Evolutionary conservation across 2,888 invertebrate genomes (phyloP).

Genomic region (Cerastis leucographa): DNA sequence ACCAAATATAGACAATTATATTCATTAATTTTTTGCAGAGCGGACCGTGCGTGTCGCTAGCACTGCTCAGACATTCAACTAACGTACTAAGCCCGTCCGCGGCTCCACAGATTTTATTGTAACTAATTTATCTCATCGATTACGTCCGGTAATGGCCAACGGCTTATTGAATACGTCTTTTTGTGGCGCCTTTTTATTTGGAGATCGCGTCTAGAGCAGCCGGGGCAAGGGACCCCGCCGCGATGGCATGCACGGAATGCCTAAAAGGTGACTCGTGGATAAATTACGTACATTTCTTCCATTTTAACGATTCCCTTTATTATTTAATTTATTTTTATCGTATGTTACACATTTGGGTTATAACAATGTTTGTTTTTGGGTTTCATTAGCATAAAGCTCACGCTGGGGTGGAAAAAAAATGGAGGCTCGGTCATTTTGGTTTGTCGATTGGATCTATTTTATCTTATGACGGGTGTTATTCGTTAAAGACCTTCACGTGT

Average conservation of each 20-base stretch:
- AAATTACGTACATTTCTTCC: constrained; percentile 90
- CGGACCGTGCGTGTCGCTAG: constrained; percentile 19
- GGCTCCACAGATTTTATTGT: constrained; percentile 84
- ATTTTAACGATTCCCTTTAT: constrained; percentile 91
- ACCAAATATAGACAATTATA: constrained; percentile 46
- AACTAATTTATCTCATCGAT: constrained; percentile 90
- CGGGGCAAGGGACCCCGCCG: constrained; percentile 87
- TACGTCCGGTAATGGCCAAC: constrained; percentile 88
- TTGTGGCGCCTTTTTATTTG: constrained; percentile 90
- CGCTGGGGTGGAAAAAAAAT: constrained; percentile 83
- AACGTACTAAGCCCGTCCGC: constrained; percentile 50
- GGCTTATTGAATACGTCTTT: constrained; percentile 90
- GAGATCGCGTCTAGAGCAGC: constrained; percentile 88
- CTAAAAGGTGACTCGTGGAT: constrained; percentile 90
- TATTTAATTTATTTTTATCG: constrained; percentile 91
- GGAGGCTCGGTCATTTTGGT: constrained; percentile 83
- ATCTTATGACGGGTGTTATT: constrained; percentile 83
- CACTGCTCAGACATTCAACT: constrained; percentile 69
- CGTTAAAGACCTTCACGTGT: constrained; percentile 81
- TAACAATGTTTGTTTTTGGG: constrained; percentile 90
- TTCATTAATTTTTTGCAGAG: constrained; percentile 47
- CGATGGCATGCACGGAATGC: constrained; percentile 89
- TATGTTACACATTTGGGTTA: constrained; percentile 90
- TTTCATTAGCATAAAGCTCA: constrained; percentile 89
- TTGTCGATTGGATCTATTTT: constrained; percentile 82